Base-by-base conservation (phyloP, 1,140 invertebrate species). In the Eufriesea mexicana region DNA sequence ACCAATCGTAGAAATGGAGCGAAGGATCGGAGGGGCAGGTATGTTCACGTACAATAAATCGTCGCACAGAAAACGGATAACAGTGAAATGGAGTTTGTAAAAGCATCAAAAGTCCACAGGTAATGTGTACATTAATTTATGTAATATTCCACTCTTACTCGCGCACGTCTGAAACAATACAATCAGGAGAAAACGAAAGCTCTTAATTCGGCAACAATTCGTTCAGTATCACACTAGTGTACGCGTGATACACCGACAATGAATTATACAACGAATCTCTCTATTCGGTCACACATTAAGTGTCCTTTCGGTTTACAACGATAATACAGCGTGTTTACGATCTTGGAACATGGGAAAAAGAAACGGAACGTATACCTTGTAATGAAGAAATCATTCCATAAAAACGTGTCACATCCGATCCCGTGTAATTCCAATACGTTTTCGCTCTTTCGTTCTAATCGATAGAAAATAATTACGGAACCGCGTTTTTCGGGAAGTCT, bases 61-160 rank as follows among this genome's bases (percentile, higher is more conserved):
- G n/a, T 51, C 67, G 23, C 16, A 73, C 35, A 45, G 71, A 45
- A 45, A 42, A 57, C 23, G 51, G 35, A n/a, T 7, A 73, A 42
- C 51, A 28, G 23, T 45, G 59, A 23, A 23, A 64, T n/a, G 67
- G 35, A 49, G 18, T 72, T n/a, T 57, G n/a, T 72, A 42, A 80
- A 71, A 61, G 23, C 28, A 55, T 66, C 20, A 61, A 47, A 47
- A 81, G 18, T 79, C n/a, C 64, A 73, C 47, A 25, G 12, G 9
- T 80, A 62, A 62, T 80, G 78, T 80, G 68, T 81, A 81, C 79
- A 80, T 80, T 80, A 80, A 74, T 80, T 80, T 80, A 64, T 73
- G 57, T 80, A 80, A 80, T 80, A 80, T 64, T 80, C 28, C 57
- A 80, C 61, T 64, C 49, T 74, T 80, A 64, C 18, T 51, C 1